A percentile compares a stretch with the other conserved stretches of the same genome.
These are phyloP conservation scores for Myiagra hebetior DNA, from an alignment of 2,113 vertebrate genomes.

Conservation along the genomic window DNA sequence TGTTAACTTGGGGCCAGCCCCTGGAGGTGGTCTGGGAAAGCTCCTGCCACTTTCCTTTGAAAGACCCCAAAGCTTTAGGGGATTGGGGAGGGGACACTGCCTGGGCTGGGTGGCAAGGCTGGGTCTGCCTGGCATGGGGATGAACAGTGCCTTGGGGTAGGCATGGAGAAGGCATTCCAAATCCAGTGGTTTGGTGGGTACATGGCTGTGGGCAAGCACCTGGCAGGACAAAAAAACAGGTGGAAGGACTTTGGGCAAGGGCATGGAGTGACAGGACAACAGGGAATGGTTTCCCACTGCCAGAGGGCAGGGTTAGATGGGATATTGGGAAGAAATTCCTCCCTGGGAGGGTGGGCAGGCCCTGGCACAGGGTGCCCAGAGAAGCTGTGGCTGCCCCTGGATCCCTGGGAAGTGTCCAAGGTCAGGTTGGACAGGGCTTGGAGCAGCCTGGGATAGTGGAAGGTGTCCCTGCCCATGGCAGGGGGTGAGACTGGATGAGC, in stretches of 20 bases:
- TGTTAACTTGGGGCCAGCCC: neutral
- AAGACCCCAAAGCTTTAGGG: neutral
- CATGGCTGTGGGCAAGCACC: neutral
- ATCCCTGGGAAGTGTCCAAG: neutral
- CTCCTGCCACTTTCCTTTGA: neutral
- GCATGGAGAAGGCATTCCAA: neutral
- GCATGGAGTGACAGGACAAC: neutral
- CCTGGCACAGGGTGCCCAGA: neutral
- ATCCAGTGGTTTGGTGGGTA: neutral
- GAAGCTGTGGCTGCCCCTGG: neutral
- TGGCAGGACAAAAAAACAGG: neutral
- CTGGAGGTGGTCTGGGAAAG: accelerated
- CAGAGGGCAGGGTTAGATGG: neutral
- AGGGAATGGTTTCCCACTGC: neutral
- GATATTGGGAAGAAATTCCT: neutral
- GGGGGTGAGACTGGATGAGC: neutral
- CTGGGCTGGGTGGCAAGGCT: neutral
- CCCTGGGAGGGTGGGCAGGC: neutral
- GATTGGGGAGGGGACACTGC: neutral
- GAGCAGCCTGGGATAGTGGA: accelerated
- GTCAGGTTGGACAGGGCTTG: neutral
- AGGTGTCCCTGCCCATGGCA: neutral
- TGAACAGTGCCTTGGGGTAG: neutral
- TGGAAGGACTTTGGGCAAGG: neutral
- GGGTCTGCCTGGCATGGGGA: accelerated